These are phyloP conservation scores for Enteromius fasciolatus DNA, from an alignment of 2,797 vertebrate species.

Conservation along the genomic window DNA sequence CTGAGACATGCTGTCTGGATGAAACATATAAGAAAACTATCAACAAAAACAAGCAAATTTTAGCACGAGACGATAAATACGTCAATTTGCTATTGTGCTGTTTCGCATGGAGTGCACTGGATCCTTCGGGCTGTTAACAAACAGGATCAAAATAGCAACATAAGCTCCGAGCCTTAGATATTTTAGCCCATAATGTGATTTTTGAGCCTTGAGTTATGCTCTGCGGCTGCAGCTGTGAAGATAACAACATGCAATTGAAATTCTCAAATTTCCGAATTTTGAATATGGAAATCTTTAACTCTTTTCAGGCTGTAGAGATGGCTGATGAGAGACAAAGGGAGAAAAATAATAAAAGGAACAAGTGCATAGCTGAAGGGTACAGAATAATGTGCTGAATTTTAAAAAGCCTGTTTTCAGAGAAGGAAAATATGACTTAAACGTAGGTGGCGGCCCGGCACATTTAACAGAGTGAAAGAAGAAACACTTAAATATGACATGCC, in stretches of 20 bases:
- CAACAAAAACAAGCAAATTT: conserved; percentile 9
- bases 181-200: conserved; percentile 41
- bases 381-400: conserved; percentile 20
- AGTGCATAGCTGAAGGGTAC: conserved; percentile 38
- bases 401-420: conserved; percentile 32
- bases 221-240: conserved; percentile 24
- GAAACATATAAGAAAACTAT: conserved; percentile 3
- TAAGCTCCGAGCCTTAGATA: conserved; percentile 21
- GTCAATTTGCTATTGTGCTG: not conserved
- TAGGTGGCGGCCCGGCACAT: conserved; percentile 13
- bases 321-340: conserved; percentile 29
- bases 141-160: conserved; percentile 39
- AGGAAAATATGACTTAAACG: conserved; percentile 29
- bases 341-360: conserved; percentile 27
- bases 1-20: not conserved
- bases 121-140: conserved; percentile 30
- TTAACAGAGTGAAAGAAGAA: conserved; percentile 36
- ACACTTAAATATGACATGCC: conserved; percentile 39
- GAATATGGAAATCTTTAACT: conserved; percentile 15
- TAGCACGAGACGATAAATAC: not conserved
- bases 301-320: conserved; percentile 21
- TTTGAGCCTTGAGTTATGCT: conserved; percentile 26
- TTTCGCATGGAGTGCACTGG: not conserved
- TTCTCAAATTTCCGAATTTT: not conserved
- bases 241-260: conserved; percentile 29